A percentile compares a stretch with the other conserved stretches of the same genome.
phyloP scores from a whole-genome alignment of 1,140 invertebrate genomes.

The Monochamus saltuarius region DNA sequence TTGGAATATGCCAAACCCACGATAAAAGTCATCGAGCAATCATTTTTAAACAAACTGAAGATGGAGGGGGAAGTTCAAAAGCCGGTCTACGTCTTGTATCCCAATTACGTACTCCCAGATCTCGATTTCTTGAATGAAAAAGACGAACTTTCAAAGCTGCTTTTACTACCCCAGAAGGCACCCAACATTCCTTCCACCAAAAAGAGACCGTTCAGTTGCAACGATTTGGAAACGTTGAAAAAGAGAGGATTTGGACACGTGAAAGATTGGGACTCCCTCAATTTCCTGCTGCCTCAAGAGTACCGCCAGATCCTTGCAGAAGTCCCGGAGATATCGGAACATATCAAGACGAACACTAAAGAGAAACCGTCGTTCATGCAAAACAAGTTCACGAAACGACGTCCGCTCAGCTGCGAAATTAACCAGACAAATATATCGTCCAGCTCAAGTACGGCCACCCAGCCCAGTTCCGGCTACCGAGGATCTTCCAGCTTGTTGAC shows the following conservation, averaged over 20 bases:
- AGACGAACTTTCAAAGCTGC: conserved; percentile 56
- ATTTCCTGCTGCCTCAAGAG: conserved; percentile 79
- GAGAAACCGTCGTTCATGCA: conserved; percentile 67
- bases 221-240: conserved; percentile 77
- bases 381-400: conserved; percentile 58
- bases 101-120: conserved; percentile 88
- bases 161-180: conserved; percentile 49
- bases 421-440: conserved; percentile 65
- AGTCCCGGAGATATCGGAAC: conserved; percentile 70
- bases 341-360: conserved; percentile 57
- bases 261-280: conserved; percentile 88
- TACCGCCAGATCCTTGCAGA: conserved; percentile 73
- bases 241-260: conserved; percentile 80
- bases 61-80: conserved; percentile 63
- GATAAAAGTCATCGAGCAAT: conserved; percentile 63
- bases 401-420: conserved; percentile 65
- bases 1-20: conserved; percentile 35
- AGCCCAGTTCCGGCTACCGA: conserved; percentile 79
- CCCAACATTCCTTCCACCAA: conserved; percentile 41
- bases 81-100: conserved; percentile 87
- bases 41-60: conserved; percentile 66
- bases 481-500: conserved; percentile 83
- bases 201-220: conserved; percentile 73
- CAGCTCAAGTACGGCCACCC: conserved; percentile 74
- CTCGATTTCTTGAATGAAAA: conserved; percentile 77